A percentile compares a stretch with the other conserved stretches of the same genome.
These are phyloP conservation scores for Oopsacas minuta DNA, from an alignment of 37 sponge, comb jelly and placozoan genomes.

Conservation along the genomic window DNA sequence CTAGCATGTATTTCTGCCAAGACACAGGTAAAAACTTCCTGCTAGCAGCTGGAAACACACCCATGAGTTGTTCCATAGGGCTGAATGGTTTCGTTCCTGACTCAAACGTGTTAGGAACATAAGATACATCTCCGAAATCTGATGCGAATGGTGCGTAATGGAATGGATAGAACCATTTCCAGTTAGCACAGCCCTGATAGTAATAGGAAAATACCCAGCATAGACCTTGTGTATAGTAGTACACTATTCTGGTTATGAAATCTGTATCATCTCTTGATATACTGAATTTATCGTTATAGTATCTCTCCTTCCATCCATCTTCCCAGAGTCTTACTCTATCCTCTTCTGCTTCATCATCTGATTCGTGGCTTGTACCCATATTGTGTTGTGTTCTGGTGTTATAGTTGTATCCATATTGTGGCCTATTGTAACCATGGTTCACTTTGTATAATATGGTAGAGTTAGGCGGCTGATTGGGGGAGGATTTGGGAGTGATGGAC, in stretches of 20 bases:
- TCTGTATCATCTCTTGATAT: conserved; percentile 60
- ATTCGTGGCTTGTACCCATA: neutral
- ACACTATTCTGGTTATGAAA: conserved; percentile 45
- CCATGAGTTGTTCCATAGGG: conserved; percentile 98
- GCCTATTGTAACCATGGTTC: neutral
- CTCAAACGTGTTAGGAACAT: conserved; percentile 51
- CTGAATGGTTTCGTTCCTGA: conserved; percentile 56
- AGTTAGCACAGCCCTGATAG: conserved; percentile 84
- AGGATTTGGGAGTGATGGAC: neutral
- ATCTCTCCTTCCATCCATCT: conserved; percentile 92
- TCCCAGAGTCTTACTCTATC: conserved; percentile 68
- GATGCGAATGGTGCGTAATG: conserved; percentile 99
- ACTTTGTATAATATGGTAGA: neutral
- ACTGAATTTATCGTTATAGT: conserved; percentile 85
- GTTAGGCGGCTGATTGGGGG: neutral
- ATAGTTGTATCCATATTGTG: neutral
- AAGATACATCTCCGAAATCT: conserved; percentile 66
- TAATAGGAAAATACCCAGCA: conserved; percentile 73
- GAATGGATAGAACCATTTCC: conserved; percentile 99
- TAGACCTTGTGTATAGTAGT: conserved; percentile 72
- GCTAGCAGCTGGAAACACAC: conserved; percentile 95
- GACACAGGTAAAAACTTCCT: conserved; percentile 74
- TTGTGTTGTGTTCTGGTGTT: neutral
- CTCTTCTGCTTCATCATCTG: conserved; percentile 26
- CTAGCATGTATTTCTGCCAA: conserved; percentile 69